Evolutionary conservation across 2,113 vertebrate genomes (phyloP), one percentile per base, ranked within the genome.

Genomic region (Marmota monax): DNA sequence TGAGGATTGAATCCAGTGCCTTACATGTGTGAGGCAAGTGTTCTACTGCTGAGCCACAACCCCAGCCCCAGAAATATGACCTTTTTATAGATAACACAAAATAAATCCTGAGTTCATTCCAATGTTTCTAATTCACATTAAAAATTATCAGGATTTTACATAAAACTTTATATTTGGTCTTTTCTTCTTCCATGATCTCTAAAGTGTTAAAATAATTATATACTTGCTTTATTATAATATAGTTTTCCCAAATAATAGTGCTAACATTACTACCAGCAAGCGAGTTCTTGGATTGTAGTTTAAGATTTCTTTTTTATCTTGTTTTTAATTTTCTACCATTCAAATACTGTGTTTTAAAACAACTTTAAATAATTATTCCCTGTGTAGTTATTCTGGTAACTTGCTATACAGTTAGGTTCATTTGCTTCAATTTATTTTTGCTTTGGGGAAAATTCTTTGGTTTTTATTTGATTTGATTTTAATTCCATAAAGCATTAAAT

Each of bases 351-450:
- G 13, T 39, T 87, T 92, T 89, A 88, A 92, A 89, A 48, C 53
- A 51, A 67, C 20, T 53, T 37, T 18, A 85, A 86, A 70, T 82
- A 53, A 90, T 70, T 70, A 61, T 61, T 80, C 69, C 23, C 51
- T 22, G 4, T 69, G 39, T n/a, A 9, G 9, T 67, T 89, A 37
- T 51, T 96, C 39, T 70, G n/a, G 39, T 23, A 95, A 53, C 18
- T 85, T 95, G 51, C 16, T 92, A 22, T 10, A 13, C 2, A 78
- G 7, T 56, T 87, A 48, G 22, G 1, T 65, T 87, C 9, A 18
- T 32, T 95, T 37, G 5, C 45, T 84, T 34, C 16, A 18, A 20
- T 78, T 61, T 85, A 88, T 87, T 93, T 96, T 93, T 87, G 65
- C 90, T 72, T 83, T 96, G 45, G 29, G 22, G 39, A 39, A 61